Base-by-base conservation (phyloP, 2,113 vertebrate genomes). In the chimpanzee (Pan troglodytes) region DNA sequence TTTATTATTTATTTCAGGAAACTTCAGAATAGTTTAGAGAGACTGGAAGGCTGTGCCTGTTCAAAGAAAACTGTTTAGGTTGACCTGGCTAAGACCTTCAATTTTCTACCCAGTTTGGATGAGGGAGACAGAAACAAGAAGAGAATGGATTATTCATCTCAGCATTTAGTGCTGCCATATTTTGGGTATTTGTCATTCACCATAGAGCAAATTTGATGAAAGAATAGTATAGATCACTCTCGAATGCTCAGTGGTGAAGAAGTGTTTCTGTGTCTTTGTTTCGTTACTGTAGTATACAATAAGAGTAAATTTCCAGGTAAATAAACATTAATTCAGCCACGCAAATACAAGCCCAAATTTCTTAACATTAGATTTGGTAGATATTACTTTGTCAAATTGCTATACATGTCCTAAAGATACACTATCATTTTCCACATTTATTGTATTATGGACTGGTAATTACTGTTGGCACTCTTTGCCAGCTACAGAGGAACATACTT, bases 1-100 rank as follows among this genome's bases (percentile, higher is more conserved):
- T n/a, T 57, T 35, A 76, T 40, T 70, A 59, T 40, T 88, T 72
- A 93, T 59, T 94, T 88, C 93, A 73, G 35, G 93, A 87, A 38
- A 14, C 8, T 43, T 5, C 14, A 55, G 27, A 79, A 90, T 43
- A 30, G 6, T 82, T 92, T 78, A 68, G 3, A 93, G 38, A 70
- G 25, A 86, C 4, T 40, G 16, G 2, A 25, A 84, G 30, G 89
- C n/a, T 67, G 2, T 23, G 68, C 1, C 16, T 68, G 4, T 40
- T 83, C 35, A 87, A 79, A 43, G 35, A 95, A 76, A 84, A 86
- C 35, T 93, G 22, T 48, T 59, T 93, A 67, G n/a, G 43, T 2
- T 35, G 9, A 61, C 25, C 16, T 45, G 8, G 8, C 27, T 13
- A 59, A 88, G 67, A 3, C 9, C 55, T 91, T 93, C 6, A 90